phyloP scores from a whole-genome alignment of 2,113 vertebrate species.

The Crocuta crocuta region DNA sequence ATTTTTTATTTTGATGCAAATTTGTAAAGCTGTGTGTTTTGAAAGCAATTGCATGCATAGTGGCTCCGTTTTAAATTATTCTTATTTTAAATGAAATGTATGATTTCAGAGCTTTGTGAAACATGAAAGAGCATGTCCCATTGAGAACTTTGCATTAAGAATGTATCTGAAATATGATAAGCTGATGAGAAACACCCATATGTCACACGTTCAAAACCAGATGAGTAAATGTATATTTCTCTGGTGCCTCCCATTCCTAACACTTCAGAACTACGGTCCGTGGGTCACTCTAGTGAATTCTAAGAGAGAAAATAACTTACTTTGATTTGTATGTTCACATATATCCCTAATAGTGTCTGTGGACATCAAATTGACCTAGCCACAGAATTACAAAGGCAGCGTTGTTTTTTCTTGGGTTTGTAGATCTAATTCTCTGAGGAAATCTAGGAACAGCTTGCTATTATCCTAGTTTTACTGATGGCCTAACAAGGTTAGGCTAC shows the following conservation, averaged over 20 bases:
- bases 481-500: not conserved
- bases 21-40: constrained; percentile 75
- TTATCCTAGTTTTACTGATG: not conserved
- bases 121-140: not conserved
- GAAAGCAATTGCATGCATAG: constrained; percentile 42
- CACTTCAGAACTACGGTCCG: not conserved
- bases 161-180: not conserved
- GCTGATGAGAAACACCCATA: not conserved
- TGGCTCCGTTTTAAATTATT: constrained; percentile 1
- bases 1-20: constrained; percentile 83
- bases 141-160: constrained; percentile 48
- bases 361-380: not conserved
- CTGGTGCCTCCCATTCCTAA: not conserved
- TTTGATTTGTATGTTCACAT: constrained; percentile 20
- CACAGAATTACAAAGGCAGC: not conserved
- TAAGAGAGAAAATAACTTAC: not conserved
- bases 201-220: not conserved
- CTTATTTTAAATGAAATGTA: constrained; percentile 45
- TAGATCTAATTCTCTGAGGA: constrained; percentile 24
- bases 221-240: not conserved
- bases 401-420: not conserved
- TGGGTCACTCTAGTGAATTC: not conserved
- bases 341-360: not conserved
- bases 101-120: not conserved
- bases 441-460: not conserved